Evolutionary conservation across 2,888 invertebrate genomes (phyloP).

Genomic region (Eupithecia pulchellata): DNA sequence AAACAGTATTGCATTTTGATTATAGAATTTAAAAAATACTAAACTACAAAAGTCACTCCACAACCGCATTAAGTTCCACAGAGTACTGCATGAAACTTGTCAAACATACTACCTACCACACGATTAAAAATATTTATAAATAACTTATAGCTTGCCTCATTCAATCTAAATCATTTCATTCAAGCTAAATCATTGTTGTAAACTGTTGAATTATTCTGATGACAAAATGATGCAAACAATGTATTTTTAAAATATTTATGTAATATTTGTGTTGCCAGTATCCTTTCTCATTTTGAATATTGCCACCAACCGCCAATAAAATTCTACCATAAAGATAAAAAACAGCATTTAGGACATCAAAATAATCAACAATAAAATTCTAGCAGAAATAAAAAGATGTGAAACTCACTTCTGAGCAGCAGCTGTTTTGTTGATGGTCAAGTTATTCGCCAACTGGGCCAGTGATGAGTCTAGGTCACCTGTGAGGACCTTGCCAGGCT

Average conservation of each 20-base stretch:
- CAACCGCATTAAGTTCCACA: conserved; percentile 45
- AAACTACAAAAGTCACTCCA: conserved; percentile 38
- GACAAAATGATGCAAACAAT: not conserved
- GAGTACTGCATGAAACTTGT: conserved; percentile 52
- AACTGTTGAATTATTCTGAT: conserved; percentile 6
- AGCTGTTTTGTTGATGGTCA: conserved; percentile 93
- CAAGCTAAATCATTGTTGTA: conserved; percentile 21
- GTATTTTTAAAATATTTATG: not conserved
- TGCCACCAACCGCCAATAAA: conserved; percentile 1
- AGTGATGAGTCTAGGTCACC: conserved; percentile 97
- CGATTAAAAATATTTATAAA: conserved; percentile 39
- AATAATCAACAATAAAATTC: conserved; percentile 32
- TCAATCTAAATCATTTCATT: conserved; percentile 35
- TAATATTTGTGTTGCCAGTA: not conserved
- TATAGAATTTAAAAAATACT: conserved; percentile 27
- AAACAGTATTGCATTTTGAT: conserved; percentile 7
- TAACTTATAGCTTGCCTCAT: conserved; percentile 29
- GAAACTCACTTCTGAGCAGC: conserved; percentile 88
- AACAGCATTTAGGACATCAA: conserved; percentile 11
- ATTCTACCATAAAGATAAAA: conserved; percentile 10
- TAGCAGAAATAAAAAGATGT: conserved; percentile 8
- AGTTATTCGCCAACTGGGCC: conserved; percentile 96
- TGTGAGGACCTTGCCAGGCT: conserved; percentile 91
- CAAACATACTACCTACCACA: conserved; percentile 56
- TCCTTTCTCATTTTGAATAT: conserved; percentile 5